Conservation (phyloP, 2,888 invertebrate species). For the Pseudolycoriella hygida region DNA sequence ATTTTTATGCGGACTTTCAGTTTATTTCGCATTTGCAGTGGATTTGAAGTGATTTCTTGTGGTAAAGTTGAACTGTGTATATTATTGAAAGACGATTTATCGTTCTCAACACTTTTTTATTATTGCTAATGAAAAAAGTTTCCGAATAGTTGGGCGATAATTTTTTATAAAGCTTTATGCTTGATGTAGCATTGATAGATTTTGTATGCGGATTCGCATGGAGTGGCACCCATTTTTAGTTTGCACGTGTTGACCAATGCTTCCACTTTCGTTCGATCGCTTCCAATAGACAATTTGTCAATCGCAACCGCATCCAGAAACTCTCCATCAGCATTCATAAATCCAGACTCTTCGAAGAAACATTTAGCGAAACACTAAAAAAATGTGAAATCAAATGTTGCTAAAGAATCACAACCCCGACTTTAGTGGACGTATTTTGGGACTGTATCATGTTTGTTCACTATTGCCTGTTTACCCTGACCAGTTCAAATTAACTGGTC, state of each 20-base stretch:
- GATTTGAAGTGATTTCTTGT: no score
- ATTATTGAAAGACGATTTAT: no score
- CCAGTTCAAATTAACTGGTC: no score
- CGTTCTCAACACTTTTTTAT: no score
- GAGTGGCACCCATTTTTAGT: slow-evolving; percentile 3
- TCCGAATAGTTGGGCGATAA: neutral
- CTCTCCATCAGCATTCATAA: slow-evolving; percentile 15
- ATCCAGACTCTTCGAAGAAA: slow-evolving; percentile 20
- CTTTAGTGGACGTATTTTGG: no score
- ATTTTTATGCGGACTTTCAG: no score
- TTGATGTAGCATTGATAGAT: slow-evolving; percentile 6
- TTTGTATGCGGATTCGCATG: slow-evolving; percentile 4
- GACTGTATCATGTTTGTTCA: no score
- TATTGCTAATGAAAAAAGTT: no score
- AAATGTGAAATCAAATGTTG: neutral
- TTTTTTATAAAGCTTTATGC: neutral
- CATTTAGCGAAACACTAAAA: slow-evolving; percentile 22
- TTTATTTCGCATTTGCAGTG: no score
- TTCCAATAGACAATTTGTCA: slow-evolving; percentile 7
- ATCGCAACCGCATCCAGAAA: slow-evolving; percentile 14
- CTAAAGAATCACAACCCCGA: no score
- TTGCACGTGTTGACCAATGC: slow-evolving; percentile 8
- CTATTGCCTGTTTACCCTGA: no score
- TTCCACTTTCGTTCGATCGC: slow-evolving; percentile 6
- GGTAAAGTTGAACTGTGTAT: no score